Percentiles rank a stretch among this genome's conserved stretches.
phyloP scores from a whole-genome alignment of 2,888 invertebrate genomes.

The Dicranocentrus wangi region DNA sequence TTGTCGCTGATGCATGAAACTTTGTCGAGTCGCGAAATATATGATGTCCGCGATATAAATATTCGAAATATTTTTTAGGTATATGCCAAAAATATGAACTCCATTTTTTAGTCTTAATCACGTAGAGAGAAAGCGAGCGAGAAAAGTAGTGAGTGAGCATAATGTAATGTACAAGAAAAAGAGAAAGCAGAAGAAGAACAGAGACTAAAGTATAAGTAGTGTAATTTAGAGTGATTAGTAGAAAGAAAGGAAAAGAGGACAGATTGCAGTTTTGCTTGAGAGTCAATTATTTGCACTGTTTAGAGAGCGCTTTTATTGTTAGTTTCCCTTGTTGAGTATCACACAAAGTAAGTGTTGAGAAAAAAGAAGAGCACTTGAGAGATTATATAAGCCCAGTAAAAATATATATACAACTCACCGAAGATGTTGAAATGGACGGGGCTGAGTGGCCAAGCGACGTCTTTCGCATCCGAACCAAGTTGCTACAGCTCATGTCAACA shows the following conservation, averaged over 20 bases:
- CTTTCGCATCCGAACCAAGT: slow-evolving; percentile 90
- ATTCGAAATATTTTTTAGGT: too few species aligned
- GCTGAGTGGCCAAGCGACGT: slow-evolving; percentile 94
- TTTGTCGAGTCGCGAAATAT: too few species aligned
- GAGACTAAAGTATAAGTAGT: background rate
- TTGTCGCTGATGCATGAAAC: too few species aligned
- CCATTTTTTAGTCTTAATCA: too few species aligned
- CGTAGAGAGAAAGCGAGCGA: too few species aligned
- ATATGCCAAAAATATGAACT: too few species aligned
- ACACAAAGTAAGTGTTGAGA: background rate
- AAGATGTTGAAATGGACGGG: slow-evolving; percentile 86
- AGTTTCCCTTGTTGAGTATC: background rate
- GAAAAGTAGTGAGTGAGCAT: too few species aligned
- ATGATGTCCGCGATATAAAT: too few species aligned
- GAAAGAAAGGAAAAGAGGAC: background rate
- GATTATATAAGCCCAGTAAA: background rate
- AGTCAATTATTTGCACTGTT: background rate
- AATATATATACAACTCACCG: slow-evolving; percentile 73
- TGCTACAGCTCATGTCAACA: slow-evolving; percentile 75
- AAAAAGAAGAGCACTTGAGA: background rate
- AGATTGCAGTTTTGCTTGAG: background rate
- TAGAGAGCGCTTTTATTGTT: slow-evolving; percentile 13
- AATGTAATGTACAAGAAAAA: background rate
- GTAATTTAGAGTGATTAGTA: background rate
- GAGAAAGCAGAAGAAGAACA: slow-evolving; percentile 8